Conservation (phyloP, 2,797 vertebrate genomes). For the Danio aesculapii region DNA sequence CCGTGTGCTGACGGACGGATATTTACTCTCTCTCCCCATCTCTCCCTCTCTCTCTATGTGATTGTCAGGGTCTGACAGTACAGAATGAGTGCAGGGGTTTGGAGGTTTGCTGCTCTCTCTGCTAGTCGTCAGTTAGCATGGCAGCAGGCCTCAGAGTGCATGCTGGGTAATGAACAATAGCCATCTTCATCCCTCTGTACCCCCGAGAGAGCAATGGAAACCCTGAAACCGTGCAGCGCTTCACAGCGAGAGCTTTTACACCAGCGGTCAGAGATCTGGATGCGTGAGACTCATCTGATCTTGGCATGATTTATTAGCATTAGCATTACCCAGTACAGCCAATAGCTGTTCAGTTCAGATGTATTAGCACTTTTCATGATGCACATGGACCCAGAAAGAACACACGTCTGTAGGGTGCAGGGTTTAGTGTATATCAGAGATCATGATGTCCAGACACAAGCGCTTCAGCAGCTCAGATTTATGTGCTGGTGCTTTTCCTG, state of each 20-base stretch:
- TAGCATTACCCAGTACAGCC: too few relatives aligned
- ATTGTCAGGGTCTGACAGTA: conserved; percentile 52
- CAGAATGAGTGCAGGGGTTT: conserved; percentile 56
- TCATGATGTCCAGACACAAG: too few relatives aligned
- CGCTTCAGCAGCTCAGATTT: too few relatives aligned
- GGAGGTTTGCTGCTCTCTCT: conserved; percentile 57
- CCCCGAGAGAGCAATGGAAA: not conserved
- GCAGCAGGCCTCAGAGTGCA: conserved; percentile 41
- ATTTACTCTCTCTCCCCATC: too few relatives aligned
- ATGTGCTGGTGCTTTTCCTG: too few relatives aligned
- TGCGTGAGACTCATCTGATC: not conserved
- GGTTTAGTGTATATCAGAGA: too few relatives aligned
- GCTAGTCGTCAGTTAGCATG: conserved; percentile 59
- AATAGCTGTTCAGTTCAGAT: too few relatives aligned
- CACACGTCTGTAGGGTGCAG: too few relatives aligned
- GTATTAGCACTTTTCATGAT: too few relatives aligned
- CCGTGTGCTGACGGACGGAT: not conserved
- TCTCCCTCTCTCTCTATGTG: not conserved
- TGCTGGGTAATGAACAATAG: conserved; percentile 44
- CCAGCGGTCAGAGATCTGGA: not conserved
- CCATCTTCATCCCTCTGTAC: not conserved
- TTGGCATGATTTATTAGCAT: not conserved
- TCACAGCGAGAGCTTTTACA: not conserved
- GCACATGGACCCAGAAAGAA: too few relatives aligned
- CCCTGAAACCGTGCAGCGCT: not conserved